These are phyloP conservation scores for Pithecia hirsuta DNA, from an alignment of 2,797 vertebrate species.

Conservation along the genomic window DNA sequence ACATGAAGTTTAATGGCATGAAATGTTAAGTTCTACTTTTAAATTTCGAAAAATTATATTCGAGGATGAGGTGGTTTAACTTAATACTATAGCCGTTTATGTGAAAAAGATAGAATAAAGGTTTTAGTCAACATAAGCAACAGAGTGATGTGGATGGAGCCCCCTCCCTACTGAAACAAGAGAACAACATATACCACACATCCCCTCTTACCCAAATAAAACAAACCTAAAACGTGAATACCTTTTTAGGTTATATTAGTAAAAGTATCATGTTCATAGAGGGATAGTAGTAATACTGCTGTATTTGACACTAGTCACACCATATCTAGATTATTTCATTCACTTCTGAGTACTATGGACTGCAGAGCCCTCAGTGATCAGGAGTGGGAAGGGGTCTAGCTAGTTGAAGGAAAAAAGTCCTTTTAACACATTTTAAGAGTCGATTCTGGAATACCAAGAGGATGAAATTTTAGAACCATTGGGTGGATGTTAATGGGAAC, in stretches of 20 bases:
- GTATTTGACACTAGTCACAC: not conserved
- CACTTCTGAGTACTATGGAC: not conserved
- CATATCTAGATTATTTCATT: constrained; percentile 1
- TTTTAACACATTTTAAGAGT: not conserved
- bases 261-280: constrained; percentile 13
- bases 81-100: not conserved
- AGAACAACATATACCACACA: not conserved
- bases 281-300: not conserved
- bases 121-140: not conserved
- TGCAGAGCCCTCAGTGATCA: not conserved
- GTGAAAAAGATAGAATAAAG: not conserved
- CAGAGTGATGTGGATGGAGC: not conserved
- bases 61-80: not conserved
- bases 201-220: not conserved
- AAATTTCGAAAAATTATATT: not conserved
- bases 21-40: constrained; percentile 25
- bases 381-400: not conserved
- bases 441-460: not conserved
- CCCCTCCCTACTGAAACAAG: not conserved
- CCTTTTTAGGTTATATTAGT: constrained; percentile 10
- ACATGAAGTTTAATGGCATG: not conserved
- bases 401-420: not conserved
- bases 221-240: not conserved
- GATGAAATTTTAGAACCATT: not conserved
- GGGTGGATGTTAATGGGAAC: not conserved